Conservation (phyloP, 1,140 invertebrate species). For the Penaeus vannamei region DNA sequence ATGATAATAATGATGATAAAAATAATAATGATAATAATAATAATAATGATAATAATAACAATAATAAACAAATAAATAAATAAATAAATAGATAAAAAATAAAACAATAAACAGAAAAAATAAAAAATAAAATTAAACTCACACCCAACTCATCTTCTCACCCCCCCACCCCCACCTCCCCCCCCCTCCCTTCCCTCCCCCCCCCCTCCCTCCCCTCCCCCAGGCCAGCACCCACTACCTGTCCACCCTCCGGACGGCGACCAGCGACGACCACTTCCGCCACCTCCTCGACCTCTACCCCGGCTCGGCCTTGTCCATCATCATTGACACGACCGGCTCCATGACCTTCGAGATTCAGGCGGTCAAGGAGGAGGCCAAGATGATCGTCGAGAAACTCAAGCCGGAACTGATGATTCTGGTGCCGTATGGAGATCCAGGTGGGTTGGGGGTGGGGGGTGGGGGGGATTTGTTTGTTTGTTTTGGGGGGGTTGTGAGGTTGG, state of each 20-base stretch:
- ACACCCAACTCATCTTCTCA: no score
- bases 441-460: background rate
- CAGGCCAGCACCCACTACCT: constrained; percentile 19
- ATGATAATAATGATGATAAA: no score
- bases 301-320: constrained; percentile 36
- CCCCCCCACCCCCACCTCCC: background rate
- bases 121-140: no score
- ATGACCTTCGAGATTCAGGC: constrained; percentile 33
- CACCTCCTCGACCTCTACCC: constrained; percentile 40
- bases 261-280: constrained; percentile 35
- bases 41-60: no score
- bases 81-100: no score
- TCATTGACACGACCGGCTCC: constrained; percentile 46
- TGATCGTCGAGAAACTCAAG: constrained; percentile 26
- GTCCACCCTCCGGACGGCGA: background rate
- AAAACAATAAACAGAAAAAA: no score
- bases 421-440: constrained; percentile 25
- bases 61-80: no score
- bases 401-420: constrained; percentile 14
- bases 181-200: no score
- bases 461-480: no score
- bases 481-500: no score
- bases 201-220: background rate
- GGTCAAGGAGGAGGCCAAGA: constrained; percentile 7
- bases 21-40: no score